A percentile compares a stretch with the other conserved stretches of the same genome.
phyloP scores from a whole-genome alignment of 2,888 invertebrate species.

The Doris montereyensis region DNA sequence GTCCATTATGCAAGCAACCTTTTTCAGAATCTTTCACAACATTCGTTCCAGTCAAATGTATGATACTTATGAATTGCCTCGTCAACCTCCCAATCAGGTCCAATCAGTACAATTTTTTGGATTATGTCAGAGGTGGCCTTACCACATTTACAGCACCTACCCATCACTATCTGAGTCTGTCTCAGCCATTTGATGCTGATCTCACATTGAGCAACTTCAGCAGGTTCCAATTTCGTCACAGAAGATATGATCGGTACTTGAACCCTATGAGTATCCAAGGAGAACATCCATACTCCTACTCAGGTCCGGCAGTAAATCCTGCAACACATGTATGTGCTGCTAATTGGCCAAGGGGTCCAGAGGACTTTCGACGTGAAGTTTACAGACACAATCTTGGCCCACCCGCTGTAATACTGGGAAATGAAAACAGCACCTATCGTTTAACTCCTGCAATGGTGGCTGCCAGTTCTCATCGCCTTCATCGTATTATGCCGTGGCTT shows the following conservation, averaged over 20 bases:
- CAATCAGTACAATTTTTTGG: constrained; percentile 20
- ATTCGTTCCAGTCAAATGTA: no score
- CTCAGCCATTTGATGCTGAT: constrained; percentile 38
- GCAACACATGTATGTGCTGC: constrained; percentile 35
- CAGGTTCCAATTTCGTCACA: constrained; percentile 39
- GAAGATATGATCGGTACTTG: constrained; percentile 25
- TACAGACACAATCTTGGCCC: constrained; percentile 34
- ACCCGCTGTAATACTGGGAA: constrained; percentile 34
- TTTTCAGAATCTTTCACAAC: constrained; percentile 92
- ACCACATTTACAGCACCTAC: neutral
- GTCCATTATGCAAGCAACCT: constrained; percentile 90
- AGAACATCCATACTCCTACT: constrained; percentile 40
- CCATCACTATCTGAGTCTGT: constrained; percentile 25
- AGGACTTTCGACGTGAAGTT: constrained; percentile 34
- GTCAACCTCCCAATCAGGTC: constrained; percentile 78
- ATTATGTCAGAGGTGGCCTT: constrained; percentile 27
- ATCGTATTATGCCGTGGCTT: constrained; percentile 90
- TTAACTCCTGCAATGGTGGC: constrained; percentile 41
- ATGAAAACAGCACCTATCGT: constrained; percentile 38
- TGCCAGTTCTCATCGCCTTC: constrained; percentile 73
- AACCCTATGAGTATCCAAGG: constrained; percentile 13
- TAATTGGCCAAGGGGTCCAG: constrained; percentile 38
- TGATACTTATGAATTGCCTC: constrained; percentile 93
- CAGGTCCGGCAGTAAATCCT: constrained; percentile 21
- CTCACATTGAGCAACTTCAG: constrained; percentile 40